These are phyloP conservation scores for Escarpia spicata DNA, from an alignment of 2,888 invertebrate species.

Conservation along the genomic window DNA sequence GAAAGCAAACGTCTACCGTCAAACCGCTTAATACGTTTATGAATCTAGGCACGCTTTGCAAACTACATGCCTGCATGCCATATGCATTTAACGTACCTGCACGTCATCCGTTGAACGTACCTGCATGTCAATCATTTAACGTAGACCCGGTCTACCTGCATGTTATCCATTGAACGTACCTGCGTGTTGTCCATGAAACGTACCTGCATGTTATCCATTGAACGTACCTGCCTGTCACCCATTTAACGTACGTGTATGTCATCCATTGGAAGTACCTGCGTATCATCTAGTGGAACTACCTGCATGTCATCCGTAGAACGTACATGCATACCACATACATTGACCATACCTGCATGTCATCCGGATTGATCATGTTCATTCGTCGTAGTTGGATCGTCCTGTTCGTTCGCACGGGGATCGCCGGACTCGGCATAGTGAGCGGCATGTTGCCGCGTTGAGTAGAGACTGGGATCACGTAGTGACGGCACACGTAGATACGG, in stretches of 20 bases:
- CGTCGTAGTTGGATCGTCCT: constrained; percentile 14
- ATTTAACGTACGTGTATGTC: neutral
- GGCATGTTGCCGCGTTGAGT: neutral
- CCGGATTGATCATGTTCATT: neutral
- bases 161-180: neutral
- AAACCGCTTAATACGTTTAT: neutral
- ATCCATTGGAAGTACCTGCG: neutral
- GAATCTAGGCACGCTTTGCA: neutral
- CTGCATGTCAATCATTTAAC: neutral
- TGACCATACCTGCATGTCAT: constrained; percentile 13
- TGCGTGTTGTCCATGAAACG: neutral
- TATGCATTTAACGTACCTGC: neutral
- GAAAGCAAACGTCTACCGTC: neutral
- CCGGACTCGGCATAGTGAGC: neutral
- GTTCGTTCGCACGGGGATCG: constrained; percentile 13
- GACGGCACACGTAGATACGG: neutral
- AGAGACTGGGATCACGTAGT: neutral
- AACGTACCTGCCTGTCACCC: neutral
- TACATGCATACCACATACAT: neutral
- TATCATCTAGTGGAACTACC: too few species aligned
- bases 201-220: neutral
- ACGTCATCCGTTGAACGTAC: neutral
- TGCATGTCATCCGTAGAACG: neutral
- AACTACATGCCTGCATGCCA: neutral
- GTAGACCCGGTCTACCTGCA: neutral